These are phyloP conservation scores for Coenonympha arcania DNA, from an alignment of 2,888 invertebrate species.

Conservation along the genomic window DNA sequence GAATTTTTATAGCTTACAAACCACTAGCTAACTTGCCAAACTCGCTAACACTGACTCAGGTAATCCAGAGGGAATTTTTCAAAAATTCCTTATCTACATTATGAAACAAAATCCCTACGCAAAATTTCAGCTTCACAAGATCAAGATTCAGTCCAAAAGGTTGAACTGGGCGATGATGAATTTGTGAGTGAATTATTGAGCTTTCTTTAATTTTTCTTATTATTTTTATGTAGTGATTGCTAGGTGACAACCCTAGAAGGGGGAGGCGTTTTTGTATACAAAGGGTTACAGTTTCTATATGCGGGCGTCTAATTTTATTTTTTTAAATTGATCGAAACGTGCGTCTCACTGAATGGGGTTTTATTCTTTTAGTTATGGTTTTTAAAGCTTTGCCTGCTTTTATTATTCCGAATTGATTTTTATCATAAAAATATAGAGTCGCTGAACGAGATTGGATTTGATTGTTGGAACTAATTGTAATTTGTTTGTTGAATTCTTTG, in stretches of 20 bases:
- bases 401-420: slow-evolving; percentile 30
- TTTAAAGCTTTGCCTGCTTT: slow-evolving; percentile 23
- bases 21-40: no score
- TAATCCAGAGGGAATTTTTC: no score
- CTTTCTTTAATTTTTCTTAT: no score
- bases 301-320: slow-evolving; percentile 47
- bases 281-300: slow-evolving; percentile 44
- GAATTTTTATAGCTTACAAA: no score
- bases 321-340: slow-evolving; percentile 36
- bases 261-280: slow-evolving; percentile 45
- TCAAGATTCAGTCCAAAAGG: no score
- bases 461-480: slow-evolving; percentile 13
- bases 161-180: no score
- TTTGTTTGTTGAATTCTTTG: not conserved
- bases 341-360: slow-evolving; percentile 39
- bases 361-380: slow-evolving; percentile 30
- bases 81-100: no score
- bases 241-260: not conserved
- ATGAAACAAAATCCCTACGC: no score
- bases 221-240: not conserved
- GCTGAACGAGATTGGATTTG: slow-evolving; percentile 12
- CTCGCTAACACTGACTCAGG: no score
- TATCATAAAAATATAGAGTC: slow-evolving; percentile 17
- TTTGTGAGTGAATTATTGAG: no score
- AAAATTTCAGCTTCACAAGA: no score